These are phyloP conservation scores for Junonia oenone DNA, from an alignment of 2,888 invertebrate genomes.

Conservation along the genomic window DNA sequence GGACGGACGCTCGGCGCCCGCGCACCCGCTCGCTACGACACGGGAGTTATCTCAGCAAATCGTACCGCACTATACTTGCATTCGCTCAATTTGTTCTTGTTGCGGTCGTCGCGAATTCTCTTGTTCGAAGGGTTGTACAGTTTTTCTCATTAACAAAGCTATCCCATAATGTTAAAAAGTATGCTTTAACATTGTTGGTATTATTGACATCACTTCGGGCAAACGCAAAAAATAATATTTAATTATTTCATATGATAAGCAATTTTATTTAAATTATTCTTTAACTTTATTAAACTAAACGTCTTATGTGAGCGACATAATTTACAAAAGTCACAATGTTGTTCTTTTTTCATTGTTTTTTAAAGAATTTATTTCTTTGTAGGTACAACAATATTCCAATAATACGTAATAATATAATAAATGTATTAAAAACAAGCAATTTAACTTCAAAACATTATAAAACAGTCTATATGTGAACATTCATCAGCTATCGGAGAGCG, in stretches of 20 bases:
- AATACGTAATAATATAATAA: too few species aligned
- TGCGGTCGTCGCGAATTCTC: slow-evolving; percentile 72
- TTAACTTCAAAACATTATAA: too few species aligned
- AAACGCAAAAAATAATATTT: not conserved
- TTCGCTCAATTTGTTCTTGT: slow-evolving; percentile 78
- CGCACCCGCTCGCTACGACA: slow-evolving; percentile 58
- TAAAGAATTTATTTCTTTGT: too few species aligned
- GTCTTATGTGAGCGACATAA: too few species aligned
- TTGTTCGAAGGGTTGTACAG: slow-evolving; percentile 66
- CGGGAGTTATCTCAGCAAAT: slow-evolving; percentile 75
- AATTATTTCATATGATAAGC: too few species aligned
- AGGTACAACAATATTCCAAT: too few species aligned
- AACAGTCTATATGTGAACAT: too few species aligned
- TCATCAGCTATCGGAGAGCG: not conserved
- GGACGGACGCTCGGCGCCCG: slow-evolving; percentile 48
- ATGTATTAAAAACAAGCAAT: too few species aligned
- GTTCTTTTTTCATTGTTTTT: too few species aligned
- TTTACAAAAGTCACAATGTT: too few species aligned
- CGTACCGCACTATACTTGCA: slow-evolving; percentile 75
- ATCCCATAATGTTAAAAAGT: slow-evolving; percentile 46
- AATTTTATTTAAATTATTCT: not conserved
- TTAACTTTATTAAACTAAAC: not conserved
- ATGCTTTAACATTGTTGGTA: slow-evolving; percentile 40
- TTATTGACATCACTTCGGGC: not conserved
- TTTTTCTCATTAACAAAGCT: slow-evolving; percentile 57